Percentiles rank a stretch among this genome's conserved stretches.
phyloP scores from a whole-genome alignment of 2,797 vertebrate genomes.

The Phaenicophaeus curvirostris region DNA sequence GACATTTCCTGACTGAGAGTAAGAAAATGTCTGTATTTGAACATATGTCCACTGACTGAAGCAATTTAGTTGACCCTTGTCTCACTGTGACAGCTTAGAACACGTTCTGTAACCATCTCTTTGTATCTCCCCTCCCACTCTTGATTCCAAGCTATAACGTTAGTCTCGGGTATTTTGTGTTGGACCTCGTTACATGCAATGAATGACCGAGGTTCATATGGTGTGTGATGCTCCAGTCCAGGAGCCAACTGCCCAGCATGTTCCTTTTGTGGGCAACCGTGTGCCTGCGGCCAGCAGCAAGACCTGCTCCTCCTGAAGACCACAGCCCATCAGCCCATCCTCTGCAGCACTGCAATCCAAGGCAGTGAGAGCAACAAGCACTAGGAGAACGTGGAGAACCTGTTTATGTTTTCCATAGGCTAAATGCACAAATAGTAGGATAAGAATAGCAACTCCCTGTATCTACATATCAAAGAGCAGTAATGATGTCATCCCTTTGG shows the following conservation, averaged over 20 bases:
- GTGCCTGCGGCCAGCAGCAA: rapidly evolving
- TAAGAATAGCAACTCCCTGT: neutral
- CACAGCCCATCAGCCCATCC: rapidly evolving
- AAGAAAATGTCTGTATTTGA: no score
- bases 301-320: neutral
- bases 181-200: no score
- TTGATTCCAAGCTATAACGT: no score
- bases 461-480: slow-evolving; percentile 17
- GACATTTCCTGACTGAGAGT: no score
- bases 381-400: neutral
- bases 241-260: rapidly evolving
- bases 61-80: no score
- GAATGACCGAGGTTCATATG: rapidly evolving
- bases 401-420: neutral
- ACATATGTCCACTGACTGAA: no score
- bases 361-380: neutral
- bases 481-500: neutral
- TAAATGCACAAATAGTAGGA: neutral
- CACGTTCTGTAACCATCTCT: no score
- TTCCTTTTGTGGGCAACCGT: rapidly evolving
- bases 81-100: no score
- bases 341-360: neutral
- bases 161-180: no score
- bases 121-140: no score
- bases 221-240: neutral